Base-by-base conservation (phyloP, 1,140 invertebrate genomes). In the Drosophila grimshawi region DNA sequence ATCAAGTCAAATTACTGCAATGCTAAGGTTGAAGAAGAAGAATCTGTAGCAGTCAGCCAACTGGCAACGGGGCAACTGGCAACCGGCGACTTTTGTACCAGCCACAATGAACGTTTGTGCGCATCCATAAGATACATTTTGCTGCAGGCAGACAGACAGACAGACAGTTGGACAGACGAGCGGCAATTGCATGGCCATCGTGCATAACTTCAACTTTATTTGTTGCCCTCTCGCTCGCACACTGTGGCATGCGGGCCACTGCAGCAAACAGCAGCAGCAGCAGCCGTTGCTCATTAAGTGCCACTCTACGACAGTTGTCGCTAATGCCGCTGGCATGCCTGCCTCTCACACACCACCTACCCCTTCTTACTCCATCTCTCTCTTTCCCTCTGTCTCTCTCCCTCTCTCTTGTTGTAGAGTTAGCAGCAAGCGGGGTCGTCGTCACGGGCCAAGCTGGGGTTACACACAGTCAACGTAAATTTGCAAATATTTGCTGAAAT, bases 1-100 rank as follows among this genome's bases (percentile, higher is more conserved):
- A 88, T 88, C 85, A 88, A 89, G 85, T 88, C 78, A 89, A 89
- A 88, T 88, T 88, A 89, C 80, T 69, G 85, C 85, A 89, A 72
- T 70, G 80, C 64, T 78, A 89, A 80, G 73, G 39, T n/a, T n/a
- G 2, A 43, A 43, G 10, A 3, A 43, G 67, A 67, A 80, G 80
- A 80, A 83, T 89, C 85, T 88, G 83, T 86, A 75, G 81, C 81
- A 72, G 55, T 57, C 69, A 72, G 53, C 62, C 69, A 57, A 59
- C 53, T 37, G 43, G 41, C 39, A 32, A 56, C 64, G 4, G 62
- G 56, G 66, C 78, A 55, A 55, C 55, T 35, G 48, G 52, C 57
- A 37, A 67, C 19, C 61, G 62, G 76, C 68, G 76, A 76, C 73
- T 66, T 27, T 71, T 86, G 80, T 80, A 60, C 77, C 77, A 80